Evolutionary conservation across 1,140 invertebrate genomes (phyloP).

Genomic region (Formica exsecta): DNA sequence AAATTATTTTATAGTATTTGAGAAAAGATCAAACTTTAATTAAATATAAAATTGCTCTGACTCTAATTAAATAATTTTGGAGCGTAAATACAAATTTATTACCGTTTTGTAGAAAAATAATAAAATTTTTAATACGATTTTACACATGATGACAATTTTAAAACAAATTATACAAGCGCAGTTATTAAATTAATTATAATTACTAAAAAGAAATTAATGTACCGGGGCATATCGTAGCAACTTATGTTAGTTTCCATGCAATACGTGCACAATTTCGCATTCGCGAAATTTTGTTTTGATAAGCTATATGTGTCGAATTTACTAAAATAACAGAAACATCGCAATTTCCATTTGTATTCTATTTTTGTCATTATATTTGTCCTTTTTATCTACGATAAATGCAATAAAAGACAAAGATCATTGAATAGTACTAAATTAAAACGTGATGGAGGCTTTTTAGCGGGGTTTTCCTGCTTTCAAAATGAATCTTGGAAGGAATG

Average conservation of each 20-base stretch:
- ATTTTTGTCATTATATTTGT: background rate
- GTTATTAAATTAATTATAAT: background rate
- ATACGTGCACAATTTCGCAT: background rate
- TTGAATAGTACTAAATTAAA: background rate
- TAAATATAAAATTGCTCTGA: background rate
- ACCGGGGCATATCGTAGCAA: background rate
- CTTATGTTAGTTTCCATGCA: background rate
- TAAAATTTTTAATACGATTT: background rate
- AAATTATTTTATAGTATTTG: too few species aligned
- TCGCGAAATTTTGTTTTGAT: background rate
- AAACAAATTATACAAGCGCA: too few species aligned
- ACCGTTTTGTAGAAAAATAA: background rate
- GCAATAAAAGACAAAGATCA: background rate
- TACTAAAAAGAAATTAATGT: too few species aligned
- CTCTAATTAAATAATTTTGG: background rate
- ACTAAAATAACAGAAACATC: background rate
- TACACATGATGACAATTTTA: too few species aligned
- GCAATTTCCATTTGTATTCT: background rate
- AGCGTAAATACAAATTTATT: background rate
- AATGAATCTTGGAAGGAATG: slow-evolving; percentile 57
- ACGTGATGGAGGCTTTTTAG: background rate
- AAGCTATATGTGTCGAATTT: too few species aligned
- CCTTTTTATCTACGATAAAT: background rate
- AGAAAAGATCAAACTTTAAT: background rate
- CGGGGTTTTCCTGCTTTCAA: slow-evolving; percentile 14